Evolutionary conservation across 2,113 vertebrate species (phyloP).

Genomic region (Ammodytes marinus): DNA sequence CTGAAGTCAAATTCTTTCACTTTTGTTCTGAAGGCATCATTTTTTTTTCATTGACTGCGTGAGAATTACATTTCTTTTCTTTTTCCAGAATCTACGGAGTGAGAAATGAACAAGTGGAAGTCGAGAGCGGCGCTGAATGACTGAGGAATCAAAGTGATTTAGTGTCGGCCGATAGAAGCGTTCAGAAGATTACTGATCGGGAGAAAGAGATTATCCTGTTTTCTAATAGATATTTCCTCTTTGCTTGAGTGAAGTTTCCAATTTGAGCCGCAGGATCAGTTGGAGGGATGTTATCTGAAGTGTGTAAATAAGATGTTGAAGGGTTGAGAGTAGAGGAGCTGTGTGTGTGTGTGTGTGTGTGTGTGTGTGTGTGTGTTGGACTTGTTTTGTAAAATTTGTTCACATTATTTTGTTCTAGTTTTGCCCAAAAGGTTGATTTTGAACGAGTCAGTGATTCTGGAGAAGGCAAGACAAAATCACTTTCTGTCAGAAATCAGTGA

Average conservation of each 20-base stretch:
- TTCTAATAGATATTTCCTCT: constrained; percentile 50
- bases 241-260: constrained; percentile 48
- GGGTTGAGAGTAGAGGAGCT: constrained; percentile 37
- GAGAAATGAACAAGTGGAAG: constrained; percentile 34
- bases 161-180: constrained; percentile 5
- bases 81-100: constrained; percentile 7
- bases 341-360: too few species aligned
- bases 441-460: too few species aligned
- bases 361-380: too few species aligned
- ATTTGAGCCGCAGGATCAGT: constrained; percentile 44
- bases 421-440: too few species aligned
- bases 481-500: too few species aligned
- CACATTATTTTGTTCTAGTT: too few species aligned
- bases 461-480: too few species aligned
- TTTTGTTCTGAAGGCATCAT: constrained; percentile 12
- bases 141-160: constrained; percentile 48
- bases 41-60: constrained; percentile 10
- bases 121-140: constrained; percentile 56
- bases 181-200: constrained; percentile 51
- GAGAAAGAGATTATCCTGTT: constrained; percentile 52
- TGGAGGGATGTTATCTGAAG: constrained; percentile 53
- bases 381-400: too few species aligned
- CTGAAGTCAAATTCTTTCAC: not conserved
- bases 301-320: constrained; percentile 51
- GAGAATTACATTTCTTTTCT: constrained; percentile 18